Conservation (phyloP, 2,797 vertebrate species). For the Benthosema pterotum region DNA sequence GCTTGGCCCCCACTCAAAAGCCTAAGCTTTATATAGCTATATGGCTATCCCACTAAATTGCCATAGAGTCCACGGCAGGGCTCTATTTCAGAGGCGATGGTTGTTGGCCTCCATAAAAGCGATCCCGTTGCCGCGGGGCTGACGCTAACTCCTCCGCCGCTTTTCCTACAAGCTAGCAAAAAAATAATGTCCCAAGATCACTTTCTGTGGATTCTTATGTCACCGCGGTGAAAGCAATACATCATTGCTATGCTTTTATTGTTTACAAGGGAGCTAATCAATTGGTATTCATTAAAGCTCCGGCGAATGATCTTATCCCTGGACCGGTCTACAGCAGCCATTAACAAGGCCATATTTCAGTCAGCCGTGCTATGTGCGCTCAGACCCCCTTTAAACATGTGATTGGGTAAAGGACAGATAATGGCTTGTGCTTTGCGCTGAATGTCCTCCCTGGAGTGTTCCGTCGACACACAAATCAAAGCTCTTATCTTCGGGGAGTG, state of each 20-base stretch:
- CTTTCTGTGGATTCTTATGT: slow-evolving; percentile 24
- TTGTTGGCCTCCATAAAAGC: slow-evolving; percentile 45
- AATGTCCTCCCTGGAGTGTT: slow-evolving; percentile 38
- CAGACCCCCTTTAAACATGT: slow-evolving; percentile 61
- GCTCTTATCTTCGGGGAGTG: slow-evolving; percentile 57
- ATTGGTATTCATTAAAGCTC: slow-evolving; percentile 74
- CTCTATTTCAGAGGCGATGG: slow-evolving; percentile 40
- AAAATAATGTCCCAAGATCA: slow-evolving; percentile 43
- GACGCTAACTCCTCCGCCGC: slow-evolving; percentile 19
- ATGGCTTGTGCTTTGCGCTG: slow-evolving; percentile 45
- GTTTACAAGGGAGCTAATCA: slow-evolving; percentile 67
- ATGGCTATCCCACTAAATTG: slow-evolving; percentile 31
- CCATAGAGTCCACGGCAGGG: slow-evolving; percentile 24
- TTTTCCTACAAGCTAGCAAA: slow-evolving; percentile 35
- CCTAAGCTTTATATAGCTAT: slow-evolving; percentile 26
- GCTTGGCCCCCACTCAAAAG: slow-evolving; percentile 51
- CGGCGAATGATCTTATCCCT: slow-evolving; percentile 64
- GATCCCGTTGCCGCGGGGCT: slow-evolving; percentile 36
- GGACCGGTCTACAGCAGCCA: slow-evolving; percentile 46
- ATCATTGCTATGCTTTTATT: slow-evolving; percentile 21
- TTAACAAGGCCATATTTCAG: slow-evolving; percentile 78
- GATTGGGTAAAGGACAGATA: slow-evolving; percentile 77
- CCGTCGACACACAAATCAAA: slow-evolving; percentile 66
- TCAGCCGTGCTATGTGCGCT: slow-evolving; percentile 55
- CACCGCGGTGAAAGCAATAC: neutral